phyloP scores from a whole-genome alignment of 1,140 invertebrate species.

The Thaumatotibia leucotreta region DNA sequence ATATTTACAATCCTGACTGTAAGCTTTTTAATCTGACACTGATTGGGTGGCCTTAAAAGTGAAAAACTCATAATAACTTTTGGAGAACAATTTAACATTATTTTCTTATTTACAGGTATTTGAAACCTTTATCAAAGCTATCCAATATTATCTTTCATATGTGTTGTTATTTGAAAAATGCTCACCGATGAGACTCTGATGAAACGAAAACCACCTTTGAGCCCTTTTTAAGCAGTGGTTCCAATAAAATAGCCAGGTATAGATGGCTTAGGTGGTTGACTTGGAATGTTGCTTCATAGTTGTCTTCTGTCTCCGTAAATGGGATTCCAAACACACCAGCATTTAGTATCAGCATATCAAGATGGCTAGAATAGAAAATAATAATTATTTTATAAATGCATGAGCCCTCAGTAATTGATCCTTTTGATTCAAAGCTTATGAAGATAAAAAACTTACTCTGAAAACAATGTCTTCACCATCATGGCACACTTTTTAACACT shows the following conservation, averaged over 20 bases:
- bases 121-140: too few relatives aligned
- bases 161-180: too few relatives aligned
- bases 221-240: slow-evolving; percentile 80
- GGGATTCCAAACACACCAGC: slow-evolving; percentile 91
- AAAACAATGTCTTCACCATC: slow-evolving; percentile 56
- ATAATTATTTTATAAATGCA: background rate
- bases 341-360: slow-evolving; percentile 94
- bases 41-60: too few relatives aligned
- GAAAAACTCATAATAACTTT: too few relatives aligned
- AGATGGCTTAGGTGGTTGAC: slow-evolving; percentile 90
- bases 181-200: slow-evolving; percentile 94
- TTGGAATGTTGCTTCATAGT: slow-evolving; percentile 93
- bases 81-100: too few relatives aligned
- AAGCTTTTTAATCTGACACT: too few relatives aligned
- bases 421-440: background rate
- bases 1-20: too few relatives aligned
- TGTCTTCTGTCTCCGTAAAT: slow-evolving; percentile 88
- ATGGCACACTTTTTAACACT: slow-evolving; percentile 86
- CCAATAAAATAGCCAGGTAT: slow-evolving; percentile 87
- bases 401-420: too few relatives aligned
- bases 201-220: slow-evolving; percentile 91
- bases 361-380: slow-evolving; percentile 77
- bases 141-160: too few relatives aligned
- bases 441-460: slow-evolving; percentile 40
- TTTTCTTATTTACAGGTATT: too few relatives aligned